Evolutionary conservation across 2,113 vertebrate species (phyloP), one percentile per base, ranked within the genome.

Genomic region (Siniperca knerii): DNA sequence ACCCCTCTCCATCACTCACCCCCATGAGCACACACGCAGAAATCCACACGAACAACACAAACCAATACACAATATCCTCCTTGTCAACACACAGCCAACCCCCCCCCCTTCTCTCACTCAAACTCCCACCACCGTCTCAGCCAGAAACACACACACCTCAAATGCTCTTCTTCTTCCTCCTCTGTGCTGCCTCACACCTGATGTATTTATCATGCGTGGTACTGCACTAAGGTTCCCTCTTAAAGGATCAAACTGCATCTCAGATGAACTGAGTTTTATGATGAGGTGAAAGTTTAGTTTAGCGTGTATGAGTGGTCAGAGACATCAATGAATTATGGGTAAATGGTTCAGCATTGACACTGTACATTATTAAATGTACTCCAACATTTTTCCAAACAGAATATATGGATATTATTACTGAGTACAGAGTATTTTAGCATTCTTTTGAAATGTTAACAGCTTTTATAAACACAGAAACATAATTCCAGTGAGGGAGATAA

Each of bases 1-100:
- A 58, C 72, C 72, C 58, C 65, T 50, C 87, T 82, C 89, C 87
- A 86, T 85, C 87, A 87, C 89, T 90, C 85, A 91, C 85, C 73
- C 81, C 25, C 83, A 66, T 35, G 25, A 71, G 25, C 72, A 79
- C 12, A 13, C 16, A 52, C 50, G 15, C 35, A 65, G 35, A 57
- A 42, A 64, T 78, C 65, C 79, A 82, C 77, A 79, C 8, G n/a
- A 60, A 50, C 48, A 64, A 77, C 80, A 60, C 46, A 89, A 74
- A 68, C 79, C 73, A 75, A 52, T 40, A 57, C 64, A 77, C 72
- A 65, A 8, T 44, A 82, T 75, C 81, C 23, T 40, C 52, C 29
- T 72, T 25, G 65, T 70, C 66, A 40, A 61, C 72, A 77, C 77
- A 79, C 77, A 62, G 35, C 48, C 50, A 18, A 33, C 35, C 29